Evolutionary conservation across 2,888 invertebrate species (phyloP).

Genomic region (Amorpha juglandis): DNA sequence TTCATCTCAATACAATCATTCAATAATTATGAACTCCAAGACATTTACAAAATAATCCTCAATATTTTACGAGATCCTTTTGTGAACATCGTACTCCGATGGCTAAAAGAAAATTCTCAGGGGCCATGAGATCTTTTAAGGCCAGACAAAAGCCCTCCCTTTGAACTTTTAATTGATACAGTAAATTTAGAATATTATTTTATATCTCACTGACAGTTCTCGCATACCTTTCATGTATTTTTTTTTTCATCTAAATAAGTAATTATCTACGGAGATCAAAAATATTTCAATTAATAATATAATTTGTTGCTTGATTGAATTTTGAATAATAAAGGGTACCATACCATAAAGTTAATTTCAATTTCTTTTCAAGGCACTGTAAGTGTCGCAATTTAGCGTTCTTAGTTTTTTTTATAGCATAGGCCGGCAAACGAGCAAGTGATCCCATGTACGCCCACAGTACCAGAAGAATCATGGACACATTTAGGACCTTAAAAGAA

Average conservation of each 20-base stretch:
- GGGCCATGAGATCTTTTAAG: not conserved
- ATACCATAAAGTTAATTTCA: no score
- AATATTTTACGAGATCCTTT: not conserved
- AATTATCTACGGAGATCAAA: not conserved
- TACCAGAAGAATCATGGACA: no score
- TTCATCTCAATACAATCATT: not conserved
- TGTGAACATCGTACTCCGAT: not conserved
- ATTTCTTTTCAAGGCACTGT: no score
- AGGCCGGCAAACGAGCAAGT: no score
- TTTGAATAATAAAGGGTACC: no score
- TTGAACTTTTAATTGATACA: constrained; percentile 8
- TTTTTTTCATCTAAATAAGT: no score
- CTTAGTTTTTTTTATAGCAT: no score
- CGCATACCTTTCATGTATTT: constrained; percentile 6
- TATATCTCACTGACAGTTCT: not conserved
- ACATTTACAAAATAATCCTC: not conserved
- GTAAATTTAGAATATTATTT: constrained; percentile 8
- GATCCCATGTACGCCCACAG: no score
- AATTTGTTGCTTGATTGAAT: not conserved
- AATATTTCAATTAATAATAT: not conserved
- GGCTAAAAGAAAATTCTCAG: not conserved
- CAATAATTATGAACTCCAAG: not conserved
- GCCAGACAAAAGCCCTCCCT: constrained; percentile 2
- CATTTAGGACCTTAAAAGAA: no score
- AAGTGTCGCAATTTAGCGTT: no score